A percentile compares a stretch with the other conserved stretches of the same genome.
phyloP scores from a whole-genome alignment of 2,888 invertebrate genomes.

The Hydriomena furcata region DNA sequence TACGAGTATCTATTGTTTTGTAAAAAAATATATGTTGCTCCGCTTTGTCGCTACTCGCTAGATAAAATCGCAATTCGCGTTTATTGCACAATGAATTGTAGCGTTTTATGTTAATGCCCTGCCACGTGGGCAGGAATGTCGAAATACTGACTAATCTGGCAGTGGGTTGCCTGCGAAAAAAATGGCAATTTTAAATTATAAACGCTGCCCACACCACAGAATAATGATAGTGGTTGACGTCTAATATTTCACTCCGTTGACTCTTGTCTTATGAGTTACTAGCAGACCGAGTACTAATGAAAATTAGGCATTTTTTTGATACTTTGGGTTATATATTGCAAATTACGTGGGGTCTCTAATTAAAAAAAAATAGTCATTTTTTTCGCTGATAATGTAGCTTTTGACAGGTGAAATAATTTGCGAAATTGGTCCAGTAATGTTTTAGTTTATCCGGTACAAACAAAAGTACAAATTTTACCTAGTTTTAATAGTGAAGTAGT shows the following conservation, averaged over 20 bases:
- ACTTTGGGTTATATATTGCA: no score
- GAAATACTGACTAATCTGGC: constrained; percentile 80
- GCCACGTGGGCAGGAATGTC: constrained; percentile 74
- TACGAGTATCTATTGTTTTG: background rate
- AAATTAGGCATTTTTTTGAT: no score
- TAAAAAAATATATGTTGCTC: constrained; percentile 45
- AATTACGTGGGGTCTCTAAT: no score
- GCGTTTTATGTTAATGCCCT: constrained; percentile 79
- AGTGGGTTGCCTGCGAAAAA: constrained; percentile 76
- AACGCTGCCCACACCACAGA: constrained; percentile 70
- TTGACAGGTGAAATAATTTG: no score
- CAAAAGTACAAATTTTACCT: no score
- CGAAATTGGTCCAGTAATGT: no score
- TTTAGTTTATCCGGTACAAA: no score
- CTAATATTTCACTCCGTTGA: background rate
- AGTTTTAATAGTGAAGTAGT: no score
- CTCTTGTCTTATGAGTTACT: no score
- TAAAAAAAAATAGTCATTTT: no score
- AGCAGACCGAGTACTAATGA: no score
- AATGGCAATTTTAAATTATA: constrained; percentile 82
- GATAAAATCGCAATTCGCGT: constrained; percentile 77
- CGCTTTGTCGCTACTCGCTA: constrained; percentile 55
- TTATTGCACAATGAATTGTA: constrained; percentile 80
- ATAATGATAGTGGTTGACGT: background rate
- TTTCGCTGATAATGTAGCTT: no score